These are phyloP conservation scores for Cryptophagus acutangulus DNA, from an alignment of 2,888 invertebrate species.

Conservation along the genomic window DNA sequence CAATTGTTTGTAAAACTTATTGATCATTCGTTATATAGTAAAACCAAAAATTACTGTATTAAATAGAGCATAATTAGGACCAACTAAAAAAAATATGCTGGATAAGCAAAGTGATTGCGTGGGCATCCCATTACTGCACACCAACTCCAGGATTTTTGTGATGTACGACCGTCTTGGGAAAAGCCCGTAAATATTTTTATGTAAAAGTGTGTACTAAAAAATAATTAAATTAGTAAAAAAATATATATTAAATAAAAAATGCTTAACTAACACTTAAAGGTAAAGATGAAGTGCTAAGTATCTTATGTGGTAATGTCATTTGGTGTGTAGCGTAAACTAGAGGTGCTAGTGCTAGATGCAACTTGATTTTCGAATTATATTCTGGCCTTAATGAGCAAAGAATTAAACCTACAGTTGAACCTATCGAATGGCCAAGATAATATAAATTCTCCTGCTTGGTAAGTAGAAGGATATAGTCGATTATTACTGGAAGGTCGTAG, in stretches of 20 bases:
- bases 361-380: conserved; percentile 42
- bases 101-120: conserved; percentile 56
- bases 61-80: conserved; percentile 54
- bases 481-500: conserved; percentile 58
- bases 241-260: conserved; percentile 1
- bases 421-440: conserved; percentile 64
- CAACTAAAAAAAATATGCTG: conserved; percentile 56
- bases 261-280: conserved; percentile 17
- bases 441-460: conserved; percentile 51
- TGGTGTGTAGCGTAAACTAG: conserved; percentile 38
- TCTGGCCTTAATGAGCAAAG: conserved; percentile 45
- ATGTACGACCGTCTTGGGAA: conserved; percentile 39
- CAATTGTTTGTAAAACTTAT: too few species aligned
- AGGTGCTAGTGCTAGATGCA: conserved; percentile 43
- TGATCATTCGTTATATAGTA: too few species aligned
- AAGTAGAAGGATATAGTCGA: conserved; percentile 53
- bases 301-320: conserved; percentile 25
- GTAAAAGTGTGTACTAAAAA: conserved; percentile 31
- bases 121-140: conserved; percentile 49
- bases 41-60: too few species aligned
- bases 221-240: background rate
- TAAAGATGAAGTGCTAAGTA: conserved; percentile 19
- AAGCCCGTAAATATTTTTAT: conserved; percentile 36
- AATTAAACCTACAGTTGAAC: conserved; percentile 50
- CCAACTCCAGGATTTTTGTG: conserved; percentile 32